These are phyloP conservation scores for Alectoris magna DNA, from an alignment of 2,797 vertebrate species.

Conservation along the genomic window DNA sequence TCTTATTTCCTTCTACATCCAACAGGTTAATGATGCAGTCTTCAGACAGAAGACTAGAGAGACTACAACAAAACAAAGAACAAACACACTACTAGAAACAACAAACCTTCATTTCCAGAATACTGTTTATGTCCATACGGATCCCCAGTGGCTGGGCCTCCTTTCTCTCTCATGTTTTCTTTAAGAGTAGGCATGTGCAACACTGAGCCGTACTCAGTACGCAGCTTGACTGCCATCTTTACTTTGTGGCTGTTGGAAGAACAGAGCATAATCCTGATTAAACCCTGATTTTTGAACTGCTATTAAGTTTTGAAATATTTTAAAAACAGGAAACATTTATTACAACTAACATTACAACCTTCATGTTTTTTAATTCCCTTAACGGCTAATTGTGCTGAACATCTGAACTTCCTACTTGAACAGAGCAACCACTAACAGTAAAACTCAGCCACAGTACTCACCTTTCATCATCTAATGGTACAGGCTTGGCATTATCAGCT, in stretches of 20 bases:
- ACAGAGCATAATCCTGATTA: background rate
- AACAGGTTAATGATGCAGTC: background rate
- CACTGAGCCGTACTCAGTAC: slow-evolving; percentile 89
- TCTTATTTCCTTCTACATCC: background rate
- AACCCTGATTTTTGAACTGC: background rate
- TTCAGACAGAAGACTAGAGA: background rate
- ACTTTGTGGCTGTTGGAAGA: slow-evolving; percentile 86
- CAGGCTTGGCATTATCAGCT: slow-evolving; percentile 92
- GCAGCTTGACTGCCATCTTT: slow-evolving; percentile 92
- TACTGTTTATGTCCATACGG: slow-evolving; percentile 84
- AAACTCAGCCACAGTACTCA: slow-evolving; percentile 43
- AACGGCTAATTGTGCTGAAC: background rate
- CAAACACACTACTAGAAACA: background rate
- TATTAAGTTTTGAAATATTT: background rate
- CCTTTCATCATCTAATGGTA: slow-evolving; percentile 91
- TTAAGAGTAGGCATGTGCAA: slow-evolving; percentile 95
- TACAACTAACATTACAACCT: background rate
- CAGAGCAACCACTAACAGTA: background rate
- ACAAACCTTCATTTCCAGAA: slow-evolving; percentile 84
- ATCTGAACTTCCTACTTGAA: background rate
- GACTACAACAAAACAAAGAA: background rate
- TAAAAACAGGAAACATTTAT: background rate
- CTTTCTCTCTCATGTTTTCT: slow-evolving; percentile 88
- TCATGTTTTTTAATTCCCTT: background rate
- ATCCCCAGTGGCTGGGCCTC: slow-evolving; percentile 69